Percentiles rank a stretch among this genome's conserved stretches.
Evolutionary conservation across 2,797 vertebrate species (phyloP).

Genomic region (Falco rusticolus): DNA sequence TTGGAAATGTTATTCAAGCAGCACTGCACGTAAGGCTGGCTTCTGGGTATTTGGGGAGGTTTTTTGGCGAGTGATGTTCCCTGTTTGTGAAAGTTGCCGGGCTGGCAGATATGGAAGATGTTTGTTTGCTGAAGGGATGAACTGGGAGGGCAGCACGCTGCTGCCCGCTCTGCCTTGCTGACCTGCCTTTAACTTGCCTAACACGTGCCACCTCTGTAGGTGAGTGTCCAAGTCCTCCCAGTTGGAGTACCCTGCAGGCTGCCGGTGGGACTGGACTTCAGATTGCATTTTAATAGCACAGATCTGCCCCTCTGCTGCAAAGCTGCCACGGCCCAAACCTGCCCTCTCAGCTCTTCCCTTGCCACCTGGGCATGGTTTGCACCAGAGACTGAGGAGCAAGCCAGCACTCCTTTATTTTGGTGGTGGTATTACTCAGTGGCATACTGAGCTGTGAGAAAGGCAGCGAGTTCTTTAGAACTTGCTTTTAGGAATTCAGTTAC

Average conservation of each 20-base stretch:
- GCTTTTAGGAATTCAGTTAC: neutral
- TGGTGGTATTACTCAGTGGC: neutral
- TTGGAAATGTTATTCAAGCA: fast-evolving
- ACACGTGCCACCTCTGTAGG: fast-evolving
- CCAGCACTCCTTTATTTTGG: neutral
- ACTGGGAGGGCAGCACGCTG: fast-evolving
- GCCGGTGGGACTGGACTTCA: fast-evolving
- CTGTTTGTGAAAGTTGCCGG: neutral
- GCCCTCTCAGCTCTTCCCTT: fast-evolving
- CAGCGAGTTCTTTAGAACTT: neutral
- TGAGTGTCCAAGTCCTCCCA: neutral
- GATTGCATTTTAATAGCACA: neutral
- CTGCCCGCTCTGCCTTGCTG: neutral
- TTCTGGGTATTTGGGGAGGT: neutral
- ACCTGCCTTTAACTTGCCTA: neutral
- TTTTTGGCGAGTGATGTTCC: neutral
- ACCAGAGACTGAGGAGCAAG: neutral
- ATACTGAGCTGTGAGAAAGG: neutral
- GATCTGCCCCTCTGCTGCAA: neutral
- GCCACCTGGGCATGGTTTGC: neutral
- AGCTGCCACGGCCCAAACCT: neutral
- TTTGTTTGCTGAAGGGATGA: neutral
- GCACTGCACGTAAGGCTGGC: fast-evolving
- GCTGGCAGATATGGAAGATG: neutral
- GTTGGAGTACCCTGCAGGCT: neutral